phyloP scores from a whole-genome alignment of 2,113 vertebrate species.

The Perca schrenkii region DNA sequence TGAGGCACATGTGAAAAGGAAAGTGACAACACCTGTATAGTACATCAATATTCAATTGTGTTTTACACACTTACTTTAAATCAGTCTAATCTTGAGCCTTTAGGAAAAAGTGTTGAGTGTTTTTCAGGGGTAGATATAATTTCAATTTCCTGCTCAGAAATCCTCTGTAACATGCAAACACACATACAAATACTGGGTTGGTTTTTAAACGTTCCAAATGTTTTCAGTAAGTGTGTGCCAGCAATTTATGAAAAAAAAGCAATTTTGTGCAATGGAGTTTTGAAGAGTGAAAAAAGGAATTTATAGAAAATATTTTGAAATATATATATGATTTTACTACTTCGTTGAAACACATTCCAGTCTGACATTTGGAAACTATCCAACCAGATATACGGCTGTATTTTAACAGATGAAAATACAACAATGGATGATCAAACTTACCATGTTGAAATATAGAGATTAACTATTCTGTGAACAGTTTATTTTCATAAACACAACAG shows the following conservation, averaged over 20 bases:
- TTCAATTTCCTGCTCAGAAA: not conserved
- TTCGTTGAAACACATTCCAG: slow-evolving; percentile 53
- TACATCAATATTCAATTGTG: not conserved
- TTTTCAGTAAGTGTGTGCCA: slow-evolving; percentile 28
- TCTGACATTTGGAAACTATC: not conserved
- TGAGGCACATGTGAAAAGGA: not conserved
- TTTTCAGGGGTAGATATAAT: not conserved
- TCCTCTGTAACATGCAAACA: not conserved
- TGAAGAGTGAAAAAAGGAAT: slow-evolving; percentile 3
- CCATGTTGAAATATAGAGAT: not conserved
- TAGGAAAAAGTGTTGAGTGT: not conserved
- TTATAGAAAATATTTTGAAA: slow-evolving; percentile 14
- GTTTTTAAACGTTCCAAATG: not conserved
- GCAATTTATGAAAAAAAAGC: slow-evolving; percentile 14
- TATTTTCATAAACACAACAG: slow-evolving; percentile 46
- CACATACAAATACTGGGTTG: not conserved
- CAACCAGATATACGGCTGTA: slow-evolving; percentile 20
- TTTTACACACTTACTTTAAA: not conserved
- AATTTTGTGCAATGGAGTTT: slow-evolving; percentile 47
- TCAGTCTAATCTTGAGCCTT: not conserved
- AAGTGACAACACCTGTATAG: not conserved
- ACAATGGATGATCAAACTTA: slow-evolving; percentile 11
- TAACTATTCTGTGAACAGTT: slow-evolving; percentile 38
- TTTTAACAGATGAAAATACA: slow-evolving; percentile 25
- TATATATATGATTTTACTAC: slow-evolving; percentile 34